Percentiles rank a stretch among this genome's conserved stretches.
Evolutionary conservation across 2,113 vertebrate genomes (phyloP).

Genomic region (Clarias magur): DNA sequence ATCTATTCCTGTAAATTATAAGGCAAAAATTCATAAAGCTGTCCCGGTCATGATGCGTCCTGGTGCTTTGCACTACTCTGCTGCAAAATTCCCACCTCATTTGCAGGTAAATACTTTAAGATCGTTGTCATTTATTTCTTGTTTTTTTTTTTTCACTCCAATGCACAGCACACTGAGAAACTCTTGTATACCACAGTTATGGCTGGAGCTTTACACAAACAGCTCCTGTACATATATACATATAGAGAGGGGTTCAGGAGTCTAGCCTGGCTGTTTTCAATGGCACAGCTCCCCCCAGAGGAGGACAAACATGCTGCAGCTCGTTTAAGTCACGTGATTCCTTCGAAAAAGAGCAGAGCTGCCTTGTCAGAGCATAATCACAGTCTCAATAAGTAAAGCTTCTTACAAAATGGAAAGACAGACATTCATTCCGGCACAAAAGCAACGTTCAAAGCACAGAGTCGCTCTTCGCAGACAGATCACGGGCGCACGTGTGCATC

Average conservation of each 20-base stretch:
- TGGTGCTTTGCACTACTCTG: not conserved
- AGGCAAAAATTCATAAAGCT: not conserved
- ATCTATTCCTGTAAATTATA: not conserved
- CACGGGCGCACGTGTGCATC: not conserved
- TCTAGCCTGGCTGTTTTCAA: constrained; percentile 12
- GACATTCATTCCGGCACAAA: constrained; percentile 46
- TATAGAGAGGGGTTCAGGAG: not conserved
- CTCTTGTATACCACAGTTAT: constrained; percentile 20
- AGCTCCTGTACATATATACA: constrained; percentile 5
- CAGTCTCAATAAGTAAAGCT: constrained; percentile 45
- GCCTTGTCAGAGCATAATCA: constrained; percentile 38
- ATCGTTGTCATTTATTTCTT: constrained; percentile 7
- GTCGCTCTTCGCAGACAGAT: not conserved
- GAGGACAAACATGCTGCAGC: not conserved
- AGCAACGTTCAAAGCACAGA: constrained; percentile 14
- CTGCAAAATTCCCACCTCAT: constrained; percentile 9
- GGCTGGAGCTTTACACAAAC: constrained; percentile 19
- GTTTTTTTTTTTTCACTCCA: not conserved
- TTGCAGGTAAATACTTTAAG: constrained; percentile 29
- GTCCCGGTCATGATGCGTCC: not conserved
- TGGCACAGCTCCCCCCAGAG: constrained; percentile 61
- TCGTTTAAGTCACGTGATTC: not conserved
- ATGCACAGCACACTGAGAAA: constrained; percentile 1
- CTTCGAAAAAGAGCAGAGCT: constrained; percentile 23
- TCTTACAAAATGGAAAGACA: constrained; percentile 42